These are phyloP conservation scores for Coccyzus lansbergi DNA, from an alignment of 2,797 vertebrate species.

Conservation along the genomic window DNA sequence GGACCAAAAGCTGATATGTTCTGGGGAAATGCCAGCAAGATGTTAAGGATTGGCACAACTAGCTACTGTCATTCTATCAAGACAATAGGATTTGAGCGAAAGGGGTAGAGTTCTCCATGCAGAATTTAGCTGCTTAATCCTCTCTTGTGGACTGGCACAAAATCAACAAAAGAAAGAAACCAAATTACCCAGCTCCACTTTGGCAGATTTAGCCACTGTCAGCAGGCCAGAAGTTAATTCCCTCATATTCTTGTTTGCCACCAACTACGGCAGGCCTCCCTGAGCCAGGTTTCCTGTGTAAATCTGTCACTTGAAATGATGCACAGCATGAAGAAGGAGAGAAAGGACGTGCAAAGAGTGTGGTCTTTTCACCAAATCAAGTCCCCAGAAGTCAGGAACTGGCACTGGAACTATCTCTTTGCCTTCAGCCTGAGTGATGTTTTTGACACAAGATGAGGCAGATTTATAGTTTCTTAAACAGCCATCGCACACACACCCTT, in stretches of 20 bases:
- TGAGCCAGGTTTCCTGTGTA: conserved; percentile 78
- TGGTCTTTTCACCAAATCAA: conserved; percentile 66
- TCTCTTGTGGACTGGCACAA: conserved; percentile 90
- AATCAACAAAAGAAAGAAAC: conserved; percentile 91
- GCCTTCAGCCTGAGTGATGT: conserved; percentile 46
- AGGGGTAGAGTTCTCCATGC: conserved; percentile 82
- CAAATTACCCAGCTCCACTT: conserved; percentile 92
- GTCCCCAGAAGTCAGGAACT: conserved; percentile 59
- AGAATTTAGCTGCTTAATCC: conserved; percentile 90
- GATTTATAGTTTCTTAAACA: conserved; percentile 50
- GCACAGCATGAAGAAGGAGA: conserved; percentile 77
- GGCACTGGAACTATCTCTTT: conserved; percentile 36
- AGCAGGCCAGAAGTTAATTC: conserved; percentile 93
- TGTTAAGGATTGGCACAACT: conserved; percentile 76
- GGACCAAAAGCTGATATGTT: conserved; percentile 75
- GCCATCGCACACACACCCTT: not conserved
- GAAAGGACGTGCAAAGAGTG: conserved; percentile 75
- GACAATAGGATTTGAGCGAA: conserved; percentile 80
- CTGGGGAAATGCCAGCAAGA: conserved; percentile 77
- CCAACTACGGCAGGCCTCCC: conserved; percentile 76
- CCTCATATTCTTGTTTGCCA: conserved; percentile 83
- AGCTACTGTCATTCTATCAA: conserved; percentile 78
- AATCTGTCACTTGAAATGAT: conserved; percentile 83
- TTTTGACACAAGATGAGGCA: conserved; percentile 70
- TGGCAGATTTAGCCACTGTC: conserved; percentile 89